Evolutionary conservation across 2,797 vertebrate genomes (phyloP), one percentile per base, ranked within the genome.

Genomic region (Enteromius paludinosus): DNA sequence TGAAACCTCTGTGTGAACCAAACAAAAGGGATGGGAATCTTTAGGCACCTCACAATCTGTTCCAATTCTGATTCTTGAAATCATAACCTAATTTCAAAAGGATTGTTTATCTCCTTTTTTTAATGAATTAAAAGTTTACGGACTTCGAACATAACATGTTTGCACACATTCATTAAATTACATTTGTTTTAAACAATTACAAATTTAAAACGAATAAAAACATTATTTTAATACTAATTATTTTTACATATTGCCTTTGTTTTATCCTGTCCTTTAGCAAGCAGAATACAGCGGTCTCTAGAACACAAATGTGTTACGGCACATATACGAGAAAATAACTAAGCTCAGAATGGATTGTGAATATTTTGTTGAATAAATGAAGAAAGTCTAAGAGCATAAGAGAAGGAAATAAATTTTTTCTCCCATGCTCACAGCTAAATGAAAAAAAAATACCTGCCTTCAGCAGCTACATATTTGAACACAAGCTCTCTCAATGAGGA

Each of bases 1-100:
- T 79, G 7, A 82, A 76, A 68, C 33, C 69, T 76, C 61, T 17
- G 45, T 77, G 45, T n/a, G 38, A 59, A 81, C 45, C 69, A 79
- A 62, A 62, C 23, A 62, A 38, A 28, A 30, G 6, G 15, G 28
- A 64, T 64, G 7, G 28, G 61, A 33, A 17, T 64, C 28, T 64
- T 62, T 62, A 30, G 28, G 61, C 61, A 62, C 28, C 28, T 30
- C 61, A 30, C 14, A 30, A 62, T 62, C 61, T 4, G 28, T 30
- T 62, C 6, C 28, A 9, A 62, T 62, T 62, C 15, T 17, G 28
- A 30, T 62, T 62, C 25, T 17, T 62, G 59, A 14, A 62, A 62
- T 62, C 28, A 17, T 3, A 62, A 62, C 3, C 2, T 17, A 62
- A 30, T 30, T 30, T 28, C 61, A 62, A 62, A 62, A 30, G 7